phyloP scores from a whole-genome alignment of 2,113 vertebrate genomes.

The Sterna hirundo region DNA sequence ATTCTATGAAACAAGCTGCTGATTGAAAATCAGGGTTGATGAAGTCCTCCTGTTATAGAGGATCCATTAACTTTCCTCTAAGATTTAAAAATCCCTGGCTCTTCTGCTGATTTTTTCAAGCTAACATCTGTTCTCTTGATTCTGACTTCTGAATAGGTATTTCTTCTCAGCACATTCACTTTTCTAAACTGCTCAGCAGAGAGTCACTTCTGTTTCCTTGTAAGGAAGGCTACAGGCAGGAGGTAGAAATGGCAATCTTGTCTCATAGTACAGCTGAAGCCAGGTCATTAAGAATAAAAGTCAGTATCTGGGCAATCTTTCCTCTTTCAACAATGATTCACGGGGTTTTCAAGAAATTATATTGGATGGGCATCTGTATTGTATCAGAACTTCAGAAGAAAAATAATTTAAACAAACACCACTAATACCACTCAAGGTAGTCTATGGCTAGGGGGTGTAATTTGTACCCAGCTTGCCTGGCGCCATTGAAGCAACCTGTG shows the following conservation, averaged over 20 bases:
- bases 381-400: neutral
- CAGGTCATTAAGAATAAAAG: neutral
- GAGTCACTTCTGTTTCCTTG: neutral
- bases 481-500: rapidly evolving
- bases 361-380: neutral
- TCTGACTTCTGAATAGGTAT: neutral
- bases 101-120: neutral
- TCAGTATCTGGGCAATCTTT: neutral
- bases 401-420: neutral
- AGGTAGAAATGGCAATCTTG: neutral
- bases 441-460: neutral
- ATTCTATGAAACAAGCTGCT: neutral
- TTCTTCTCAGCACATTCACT: neutral
- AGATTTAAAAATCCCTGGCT: neutral
- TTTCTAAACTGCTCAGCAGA: neutral
- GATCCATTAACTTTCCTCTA: neutral
- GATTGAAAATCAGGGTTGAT: neutral
- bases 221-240: neutral
- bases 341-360: neutral
- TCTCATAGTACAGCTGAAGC: neutral
- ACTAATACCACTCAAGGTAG: neutral
- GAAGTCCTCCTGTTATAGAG: neutral
- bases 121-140: neutral
- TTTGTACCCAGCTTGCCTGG: neutral
- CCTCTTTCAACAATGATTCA: neutral